Conservation (phyloP, 2,888 invertebrate genomes). For the Diloba caeruleocephala region DNA sequence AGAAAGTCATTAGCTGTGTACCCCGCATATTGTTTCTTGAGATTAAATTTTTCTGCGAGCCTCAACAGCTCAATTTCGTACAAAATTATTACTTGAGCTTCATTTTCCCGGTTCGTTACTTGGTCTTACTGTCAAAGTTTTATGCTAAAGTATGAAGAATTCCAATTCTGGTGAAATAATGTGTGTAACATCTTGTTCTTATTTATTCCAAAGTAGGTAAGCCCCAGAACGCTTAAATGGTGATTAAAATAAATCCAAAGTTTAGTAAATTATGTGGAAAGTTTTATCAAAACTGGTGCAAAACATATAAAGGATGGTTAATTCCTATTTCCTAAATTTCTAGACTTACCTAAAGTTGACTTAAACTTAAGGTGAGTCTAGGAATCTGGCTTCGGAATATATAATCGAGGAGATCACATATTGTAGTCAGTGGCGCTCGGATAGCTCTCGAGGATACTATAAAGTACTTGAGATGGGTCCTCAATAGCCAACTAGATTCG, state of each 20-base stretch:
- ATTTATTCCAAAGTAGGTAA: conserved; percentile 20
- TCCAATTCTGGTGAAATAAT: conserved; percentile 38
- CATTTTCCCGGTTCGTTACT: conserved; percentile 52
- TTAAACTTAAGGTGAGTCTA: too few species aligned
- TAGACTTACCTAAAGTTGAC: too few species aligned
- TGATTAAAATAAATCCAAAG: conserved; percentile 2
- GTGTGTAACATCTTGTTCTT: conserved; percentile 29
- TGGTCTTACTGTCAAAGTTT: conserved; percentile 44
- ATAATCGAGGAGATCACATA: too few species aligned
- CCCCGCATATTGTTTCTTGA: conserved; percentile 51
- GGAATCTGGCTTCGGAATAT: too few species aligned
- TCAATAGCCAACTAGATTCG: too few species aligned
- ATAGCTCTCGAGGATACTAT: too few species aligned
- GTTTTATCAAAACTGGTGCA: too few species aligned
- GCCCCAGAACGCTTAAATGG: background rate
- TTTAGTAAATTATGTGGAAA: background rate
- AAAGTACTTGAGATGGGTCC: too few species aligned
- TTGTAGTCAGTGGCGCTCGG: too few species aligned
- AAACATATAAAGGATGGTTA: too few species aligned
- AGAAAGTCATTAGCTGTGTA: conserved; percentile 45
- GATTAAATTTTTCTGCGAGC: conserved; percentile 52
- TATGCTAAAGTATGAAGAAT: conserved; percentile 43
- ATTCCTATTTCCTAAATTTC: too few species aligned
- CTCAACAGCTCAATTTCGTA: conserved; percentile 48
- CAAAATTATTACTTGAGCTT: conserved; percentile 44